Percentiles rank a stretch among this genome's conserved stretches.
Evolutionary conservation across 2,797 vertebrate species (phyloP).

Genomic region (Orestias chungarensis): DNA sequence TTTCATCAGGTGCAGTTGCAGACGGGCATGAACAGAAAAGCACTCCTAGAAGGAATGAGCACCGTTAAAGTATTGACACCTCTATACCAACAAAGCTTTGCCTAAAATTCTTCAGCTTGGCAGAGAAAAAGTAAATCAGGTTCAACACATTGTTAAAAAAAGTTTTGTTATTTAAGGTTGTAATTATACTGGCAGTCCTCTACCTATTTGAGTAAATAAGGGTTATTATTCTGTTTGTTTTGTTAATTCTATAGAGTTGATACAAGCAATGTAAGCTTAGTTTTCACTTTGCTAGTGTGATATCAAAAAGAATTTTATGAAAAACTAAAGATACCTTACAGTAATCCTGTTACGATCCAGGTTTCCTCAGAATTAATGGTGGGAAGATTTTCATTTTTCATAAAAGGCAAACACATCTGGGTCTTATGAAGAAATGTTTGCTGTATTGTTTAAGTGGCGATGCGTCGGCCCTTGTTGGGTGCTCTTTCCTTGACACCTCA

Average conservation of each 20-base stretch:
- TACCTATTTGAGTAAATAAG: neutral
- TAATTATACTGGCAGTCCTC: neutral
- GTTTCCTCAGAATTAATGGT: constrained; percentile 16
- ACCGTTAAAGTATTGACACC: constrained; percentile 21
- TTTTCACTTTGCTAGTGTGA: no score
- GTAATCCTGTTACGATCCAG: constrained; percentile 21
- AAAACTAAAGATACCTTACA: neutral
- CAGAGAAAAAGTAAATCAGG: constrained; percentile 24
- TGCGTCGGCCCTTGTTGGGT: constrained; percentile 30
- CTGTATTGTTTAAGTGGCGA: constrained; percentile 15
- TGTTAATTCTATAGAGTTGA: neutral
- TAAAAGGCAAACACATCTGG: constrained; percentile 20
- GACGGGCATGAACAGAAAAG: constrained; percentile 36
- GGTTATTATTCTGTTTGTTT: neutral
- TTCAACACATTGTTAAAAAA: constrained; percentile 14
- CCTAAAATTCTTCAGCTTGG: constrained; percentile 22
- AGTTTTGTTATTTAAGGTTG: constrained; percentile 14
- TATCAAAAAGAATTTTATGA: neutral
- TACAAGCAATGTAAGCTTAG: no score
- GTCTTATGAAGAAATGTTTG: constrained; percentile 28
- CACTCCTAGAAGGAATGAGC: neutral
- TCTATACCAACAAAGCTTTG: constrained; percentile 7
- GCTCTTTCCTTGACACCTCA: constrained; percentile 47
- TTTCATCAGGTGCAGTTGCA: constrained; percentile 46
- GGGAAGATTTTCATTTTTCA: constrained; percentile 7